A percentile compares a stretch with the other conserved stretches of the same genome.
phyloP scores from a whole-genome alignment of 2,113 vertebrate genomes.

The Epinephelus cyanopodus region DNA sequence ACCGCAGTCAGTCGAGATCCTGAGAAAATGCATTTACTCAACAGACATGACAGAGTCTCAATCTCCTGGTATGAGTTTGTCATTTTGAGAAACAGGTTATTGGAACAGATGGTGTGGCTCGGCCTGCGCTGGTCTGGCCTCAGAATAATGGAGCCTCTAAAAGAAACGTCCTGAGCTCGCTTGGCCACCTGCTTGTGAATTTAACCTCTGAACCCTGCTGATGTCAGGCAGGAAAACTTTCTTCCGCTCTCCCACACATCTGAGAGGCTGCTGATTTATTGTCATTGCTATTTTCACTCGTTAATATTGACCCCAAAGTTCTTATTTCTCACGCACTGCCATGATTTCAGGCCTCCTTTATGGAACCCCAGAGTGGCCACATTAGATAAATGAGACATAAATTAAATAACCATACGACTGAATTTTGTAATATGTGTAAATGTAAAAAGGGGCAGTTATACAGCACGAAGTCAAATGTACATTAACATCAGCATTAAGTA shows the following conservation, averaged over 20 bases:
- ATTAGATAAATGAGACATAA: neutral
- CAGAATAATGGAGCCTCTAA: constrained; percentile 52
- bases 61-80: constrained; percentile 22
- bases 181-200: constrained; percentile 74
- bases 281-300: constrained; percentile 29
- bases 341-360: neutral
- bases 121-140: constrained; percentile 18
- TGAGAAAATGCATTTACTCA: constrained; percentile 30
- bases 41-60: neutral
- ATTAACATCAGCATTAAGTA: too few relatives aligned
- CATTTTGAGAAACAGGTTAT: constrained; percentile 19
- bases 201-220: constrained; percentile 69
- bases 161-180: constrained; percentile 27
- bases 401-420: neutral
- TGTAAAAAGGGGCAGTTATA: neutral
- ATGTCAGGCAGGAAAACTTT: constrained; percentile 66
- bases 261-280: constrained; percentile 55
- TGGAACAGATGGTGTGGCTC: constrained; percentile 56
- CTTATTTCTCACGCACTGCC: neutral
- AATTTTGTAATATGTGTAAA: neutral
- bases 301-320: constrained; percentile 28
- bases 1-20: neutral
- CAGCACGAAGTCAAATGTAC: too few relatives aligned
- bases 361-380: neutral
- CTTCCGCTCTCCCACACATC: constrained; percentile 67